Evolutionary conservation across 2,113 vertebrate genomes (phyloP), one percentile per base, ranked within the genome.

Genomic region (Boulengeromyrus knoepffleri): DNA sequence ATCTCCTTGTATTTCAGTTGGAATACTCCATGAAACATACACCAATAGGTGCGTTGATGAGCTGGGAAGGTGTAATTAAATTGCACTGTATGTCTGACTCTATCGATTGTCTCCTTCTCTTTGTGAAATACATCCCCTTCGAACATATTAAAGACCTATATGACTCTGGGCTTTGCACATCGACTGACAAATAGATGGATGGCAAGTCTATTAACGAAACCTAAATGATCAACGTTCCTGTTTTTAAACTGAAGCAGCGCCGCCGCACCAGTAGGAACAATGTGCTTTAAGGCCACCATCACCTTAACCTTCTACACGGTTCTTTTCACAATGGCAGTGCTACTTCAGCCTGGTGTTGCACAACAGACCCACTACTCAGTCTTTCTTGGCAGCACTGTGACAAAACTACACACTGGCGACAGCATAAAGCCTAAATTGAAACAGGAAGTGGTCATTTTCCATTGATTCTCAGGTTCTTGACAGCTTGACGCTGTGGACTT

Each of bases 1-100:
- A 89, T 87, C 93, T 92, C 91, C 91, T 93, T 94, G 91, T 93
- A 95, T 94, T 96, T 94, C 94, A 94, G 94, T 94, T 91, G 94
- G 93, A 89, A 74, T 90, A 91, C 91, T 92, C 90, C 88, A 93
- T 95, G 90, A 95, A 96, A 95, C 93, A 94, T 93, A 94, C 89
- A 95, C 94, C 0, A 74, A 90, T n/a, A 66, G 42, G 84, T 46
- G 27, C 19, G 91, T 85, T 90, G 83, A 46, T 87, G 50, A 27
- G 89, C 92, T 77, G 88, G 91, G 87, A 70, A 70, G 50, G 85
- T 92, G 92, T 89, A 91, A 93, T 94, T 92, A 95, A 93, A 93
- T 70, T 47, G 21, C 90, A 36, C 62, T 92, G 92, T 93, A 94
- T 94, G 93, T 94, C 56, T 90, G 91, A 91, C 91, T 86, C 49